Percentiles rank a stretch among this genome's conserved stretches.
Evolutionary conservation across 2,888 invertebrate species (phyloP).

Genomic region (Pilophorus perplexus): DNA sequence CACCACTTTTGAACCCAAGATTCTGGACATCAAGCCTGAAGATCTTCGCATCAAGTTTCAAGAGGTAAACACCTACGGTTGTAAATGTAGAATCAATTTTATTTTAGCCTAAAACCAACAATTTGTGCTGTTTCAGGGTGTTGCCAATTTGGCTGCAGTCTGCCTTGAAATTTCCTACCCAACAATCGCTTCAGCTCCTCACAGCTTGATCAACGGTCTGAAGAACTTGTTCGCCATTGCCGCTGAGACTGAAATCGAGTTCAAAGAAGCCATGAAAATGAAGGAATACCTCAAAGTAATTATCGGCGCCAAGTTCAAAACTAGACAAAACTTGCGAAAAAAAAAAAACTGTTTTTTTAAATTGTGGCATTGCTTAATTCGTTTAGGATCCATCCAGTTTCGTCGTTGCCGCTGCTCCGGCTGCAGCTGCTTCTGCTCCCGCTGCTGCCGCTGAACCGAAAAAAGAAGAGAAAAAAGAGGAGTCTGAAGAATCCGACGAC

Average conservation of each 20-base stretch:
- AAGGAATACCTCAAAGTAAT: conserved; percentile 83
- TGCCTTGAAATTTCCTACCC: conserved; percentile 94
- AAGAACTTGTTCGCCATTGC: conserved; percentile 96
- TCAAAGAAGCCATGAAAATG: conserved; percentile 90
- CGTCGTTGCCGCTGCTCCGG: conserved; percentile 61
- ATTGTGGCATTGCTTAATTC: too few species aligned
- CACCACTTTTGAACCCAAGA: conserved; percentile 93
- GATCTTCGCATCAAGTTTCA: conserved; percentile 85
- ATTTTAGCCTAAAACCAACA: neutral
- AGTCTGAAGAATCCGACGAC: conserved; percentile 82
- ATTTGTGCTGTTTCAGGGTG: conserved; percentile 61
- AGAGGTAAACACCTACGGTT: conserved; percentile 1
- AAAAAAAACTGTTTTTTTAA: too few species aligned
- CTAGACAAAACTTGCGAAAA: too few species aligned
- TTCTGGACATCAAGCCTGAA: conserved; percentile 97
- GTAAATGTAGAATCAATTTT: neutral
- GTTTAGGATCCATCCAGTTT: conserved; percentile 98
- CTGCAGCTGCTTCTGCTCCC: conserved; percentile 59
- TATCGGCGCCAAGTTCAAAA: too few species aligned
- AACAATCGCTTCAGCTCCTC: conserved; percentile 95
- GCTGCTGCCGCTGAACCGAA: conserved; percentile 67
- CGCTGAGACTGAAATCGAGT: conserved; percentile 91
- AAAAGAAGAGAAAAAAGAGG: conserved; percentile 71
- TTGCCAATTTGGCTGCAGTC: conserved; percentile 89
- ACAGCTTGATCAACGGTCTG: conserved; percentile 96